A percentile compares a stretch with the other conserved stretches of the same genome.
phyloP scores from a whole-genome alignment of 2,888 invertebrate species.

The Hipparchia semele region DNA sequence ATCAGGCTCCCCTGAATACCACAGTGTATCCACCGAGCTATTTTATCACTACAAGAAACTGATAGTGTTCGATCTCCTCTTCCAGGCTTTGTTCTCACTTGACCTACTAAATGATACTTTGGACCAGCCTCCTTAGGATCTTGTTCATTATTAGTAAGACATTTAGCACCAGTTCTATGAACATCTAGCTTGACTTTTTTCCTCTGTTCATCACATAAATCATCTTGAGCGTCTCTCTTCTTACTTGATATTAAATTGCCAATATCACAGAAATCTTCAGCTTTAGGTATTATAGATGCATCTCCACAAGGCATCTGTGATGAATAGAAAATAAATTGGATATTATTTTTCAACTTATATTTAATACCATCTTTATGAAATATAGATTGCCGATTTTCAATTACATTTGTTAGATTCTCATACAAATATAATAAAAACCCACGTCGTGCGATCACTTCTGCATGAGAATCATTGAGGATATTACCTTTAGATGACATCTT shows the following conservation, averaged over 20 bases:
- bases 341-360: slow-evolving; percentile 78
- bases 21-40: slow-evolving; percentile 93
- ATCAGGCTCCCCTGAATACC: slow-evolving; percentile 94
- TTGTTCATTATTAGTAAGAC: slow-evolving; percentile 79
- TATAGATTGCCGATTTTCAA: slow-evolving; percentile 60
- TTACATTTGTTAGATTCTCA: slow-evolving; percentile 78
- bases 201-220: slow-evolving; percentile 45
- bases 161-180: slow-evolving; percentile 95
- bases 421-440: slow-evolving; percentile 91
- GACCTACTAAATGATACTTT: slow-evolving; percentile 87
- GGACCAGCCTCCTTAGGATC: slow-evolving; percentile 84
- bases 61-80: slow-evolving; percentile 94
- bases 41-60: slow-evolving; percentile 97
- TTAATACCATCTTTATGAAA: slow-evolving; percentile 54
- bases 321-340: slow-evolving; percentile 92
- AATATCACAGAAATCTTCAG: slow-evolving; percentile 52
- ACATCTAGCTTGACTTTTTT: slow-evolving; percentile 63
- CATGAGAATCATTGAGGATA: slow-evolving; percentile 94
- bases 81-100: slow-evolving; percentile 94
- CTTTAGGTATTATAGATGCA: slow-evolving; percentile 91
- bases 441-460: slow-evolving; percentile 93
- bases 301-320: slow-evolving; percentile 97
- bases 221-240: slow-evolving; percentile 53
- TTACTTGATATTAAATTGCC: slow-evolving; percentile 56
- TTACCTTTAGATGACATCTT: slow-evolving; percentile 86